phyloP scores from a whole-genome alignment of 37 sponge, comb jelly and placozoan species.

The Hexactinellida sp. region DNA sequence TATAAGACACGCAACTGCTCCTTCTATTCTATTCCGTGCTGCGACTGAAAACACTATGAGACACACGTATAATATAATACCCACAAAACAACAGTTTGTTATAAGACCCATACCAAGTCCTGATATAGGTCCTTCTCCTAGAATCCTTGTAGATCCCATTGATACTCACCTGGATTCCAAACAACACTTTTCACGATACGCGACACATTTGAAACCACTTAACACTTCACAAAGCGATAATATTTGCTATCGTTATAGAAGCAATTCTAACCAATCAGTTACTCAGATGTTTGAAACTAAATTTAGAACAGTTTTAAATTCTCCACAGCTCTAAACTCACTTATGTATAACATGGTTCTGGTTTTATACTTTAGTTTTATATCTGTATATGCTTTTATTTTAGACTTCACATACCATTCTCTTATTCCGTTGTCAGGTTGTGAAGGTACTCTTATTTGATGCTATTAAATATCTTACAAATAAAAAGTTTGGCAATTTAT shows the following conservation, averaged over 20 bases:
- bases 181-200: not conserved
- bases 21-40: not conserved
- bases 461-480: no score
- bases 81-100: not conserved
- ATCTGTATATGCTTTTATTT: not conserved
- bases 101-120: not conserved
- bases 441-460: no score
- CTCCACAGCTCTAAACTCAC: not conserved
- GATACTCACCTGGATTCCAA: not conserved
- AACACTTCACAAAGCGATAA: not conserved
- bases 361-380: not conserved
- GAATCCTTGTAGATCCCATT: not conserved
- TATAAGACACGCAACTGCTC: not conserved
- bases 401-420: no score
- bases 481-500: no score
- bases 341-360: not conserved
- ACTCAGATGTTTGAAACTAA: not conserved
- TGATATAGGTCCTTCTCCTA: not conserved
- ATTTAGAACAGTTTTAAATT: not conserved
- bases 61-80: not conserved
- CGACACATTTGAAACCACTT: not conserved
- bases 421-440: no score
- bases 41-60: not conserved
- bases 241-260: not conserved
- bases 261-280: not conserved